Evolutionary conservation across 2,888 invertebrate species (phyloP).

Genomic region (Heliconius aoede): DNA sequence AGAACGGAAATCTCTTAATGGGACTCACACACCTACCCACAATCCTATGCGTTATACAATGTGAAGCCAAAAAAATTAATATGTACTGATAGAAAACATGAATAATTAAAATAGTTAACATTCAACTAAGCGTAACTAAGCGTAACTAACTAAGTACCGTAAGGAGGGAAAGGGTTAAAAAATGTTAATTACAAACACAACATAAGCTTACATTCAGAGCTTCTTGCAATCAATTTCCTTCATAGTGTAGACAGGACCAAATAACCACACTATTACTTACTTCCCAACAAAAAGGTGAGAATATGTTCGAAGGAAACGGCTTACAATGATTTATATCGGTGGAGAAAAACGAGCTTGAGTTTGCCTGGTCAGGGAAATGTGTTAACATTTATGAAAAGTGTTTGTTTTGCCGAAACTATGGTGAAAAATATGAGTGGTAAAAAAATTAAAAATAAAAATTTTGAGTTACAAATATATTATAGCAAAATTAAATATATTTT

Average conservation of each 20-base stretch:
- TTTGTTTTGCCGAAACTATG: slow-evolving; percentile 19
- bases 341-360: slow-evolving; percentile 66
- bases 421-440: not conserved
- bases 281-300: slow-evolving; percentile 70
- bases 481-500: too few species aligned
- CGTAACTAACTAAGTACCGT: too few species aligned
- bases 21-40: too few species aligned
- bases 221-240: slow-evolving; percentile 30
- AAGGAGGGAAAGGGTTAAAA: too few species aligned
- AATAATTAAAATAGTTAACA: too few species aligned
- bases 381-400: slow-evolving; percentile 43
- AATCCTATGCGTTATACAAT: too few species aligned
- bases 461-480: too few species aligned
- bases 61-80: not conserved
- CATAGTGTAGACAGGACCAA: slow-evolving; percentile 29
- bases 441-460: too few species aligned
- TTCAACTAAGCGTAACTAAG: too few species aligned
- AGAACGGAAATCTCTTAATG: not conserved
- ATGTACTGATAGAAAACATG: too few species aligned
- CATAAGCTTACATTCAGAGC: not conserved
- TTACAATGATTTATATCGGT: slow-evolving; percentile 75
- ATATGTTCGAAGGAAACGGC: slow-evolving; percentile 65
- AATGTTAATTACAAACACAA: not conserved
- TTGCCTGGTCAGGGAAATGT: slow-evolving; percentile 60
- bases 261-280: slow-evolving; percentile 40